Conservation (phyloP, 2,888 invertebrate species). For the Tanypteryx hageni region DNA sequence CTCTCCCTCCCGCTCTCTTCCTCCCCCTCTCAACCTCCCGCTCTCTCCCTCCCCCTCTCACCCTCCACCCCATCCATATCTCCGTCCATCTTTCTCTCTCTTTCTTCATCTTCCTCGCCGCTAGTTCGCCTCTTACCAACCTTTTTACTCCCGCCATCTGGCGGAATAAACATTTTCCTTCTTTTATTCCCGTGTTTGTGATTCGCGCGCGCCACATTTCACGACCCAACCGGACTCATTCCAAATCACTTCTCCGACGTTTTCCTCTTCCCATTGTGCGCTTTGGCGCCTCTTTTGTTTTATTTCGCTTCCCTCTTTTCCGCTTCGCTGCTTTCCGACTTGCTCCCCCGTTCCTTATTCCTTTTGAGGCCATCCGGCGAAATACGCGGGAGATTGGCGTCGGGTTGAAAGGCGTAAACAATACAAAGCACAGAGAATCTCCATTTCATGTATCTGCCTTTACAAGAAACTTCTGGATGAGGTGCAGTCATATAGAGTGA, state of each 20-base stretch:
- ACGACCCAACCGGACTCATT: background rate
- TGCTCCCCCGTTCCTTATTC: background rate
- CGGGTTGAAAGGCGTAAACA: background rate
- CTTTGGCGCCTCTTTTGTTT: background rate
- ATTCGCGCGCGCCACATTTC: background rate
- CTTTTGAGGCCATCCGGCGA: background rate
- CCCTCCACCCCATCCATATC: conserved; percentile 70
- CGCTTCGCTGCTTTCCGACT: background rate
- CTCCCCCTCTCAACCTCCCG: too few relatives aligned
- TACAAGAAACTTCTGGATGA: background rate
- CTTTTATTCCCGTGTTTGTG: background rate
- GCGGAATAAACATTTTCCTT: conserved; percentile 3
- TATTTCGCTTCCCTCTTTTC: background rate
- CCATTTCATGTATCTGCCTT: background rate
- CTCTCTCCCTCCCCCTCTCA: conserved; percentile 49
- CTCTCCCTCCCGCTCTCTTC: conserved; percentile 26
- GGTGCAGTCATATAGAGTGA: background rate
- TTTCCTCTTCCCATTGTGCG: background rate
- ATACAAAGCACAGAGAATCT: background rate
- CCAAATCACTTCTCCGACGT: background rate
- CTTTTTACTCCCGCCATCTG: background rate
- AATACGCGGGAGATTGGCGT: background rate
- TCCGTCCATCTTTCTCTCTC: conserved; percentile 19
- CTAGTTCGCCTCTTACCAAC: background rate
- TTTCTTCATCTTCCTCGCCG: background rate